phyloP scores from a whole-genome alignment of 2,113 vertebrate genomes.

The Heteronetta atricapilla region DNA sequence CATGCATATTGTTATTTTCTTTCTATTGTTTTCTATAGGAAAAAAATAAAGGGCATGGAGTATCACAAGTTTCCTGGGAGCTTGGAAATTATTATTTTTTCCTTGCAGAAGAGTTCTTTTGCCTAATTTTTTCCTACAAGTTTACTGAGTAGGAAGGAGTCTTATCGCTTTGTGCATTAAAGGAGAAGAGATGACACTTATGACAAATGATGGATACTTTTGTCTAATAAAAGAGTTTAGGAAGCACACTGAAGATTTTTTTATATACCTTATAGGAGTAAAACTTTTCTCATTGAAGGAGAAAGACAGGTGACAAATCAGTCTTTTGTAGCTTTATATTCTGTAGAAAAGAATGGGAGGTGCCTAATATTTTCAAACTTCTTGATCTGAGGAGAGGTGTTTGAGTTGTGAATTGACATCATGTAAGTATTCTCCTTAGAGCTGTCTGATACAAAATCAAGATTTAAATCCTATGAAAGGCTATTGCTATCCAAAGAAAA shows the following conservation, averaged over 20 bases:
- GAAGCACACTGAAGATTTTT: not conserved
- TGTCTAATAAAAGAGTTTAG: constrained; percentile 18
- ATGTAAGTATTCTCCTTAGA: not conserved
- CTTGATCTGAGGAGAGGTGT: not conserved
- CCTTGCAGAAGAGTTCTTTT: not conserved
- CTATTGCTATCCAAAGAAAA: not conserved
- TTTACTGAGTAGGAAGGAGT: not conserved
- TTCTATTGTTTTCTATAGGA: not conserved
- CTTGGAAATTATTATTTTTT: not conserved
- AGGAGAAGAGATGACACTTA: constrained; percentile 32
- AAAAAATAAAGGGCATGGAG: not conserved
- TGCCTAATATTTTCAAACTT: constrained; percentile 10
- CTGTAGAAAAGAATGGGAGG: not conserved
- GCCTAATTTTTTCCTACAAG: not conserved
- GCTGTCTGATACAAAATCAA: not conserved
- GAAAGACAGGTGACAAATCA: constrained; percentile 48
- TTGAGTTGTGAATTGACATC: not conserved
- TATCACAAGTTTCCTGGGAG: not conserved
- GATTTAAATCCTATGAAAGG: not conserved
- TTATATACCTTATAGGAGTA: not conserved
- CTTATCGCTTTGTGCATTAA: not conserved
- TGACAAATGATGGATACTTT: constrained; percentile 53
- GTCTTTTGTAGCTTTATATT: constrained; percentile 47
- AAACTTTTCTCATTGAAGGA: constrained; percentile 12
- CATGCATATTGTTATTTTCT: not conserved